Conservation (phyloP, 1,140 invertebrate species). For the Oppia nitens region DNA sequence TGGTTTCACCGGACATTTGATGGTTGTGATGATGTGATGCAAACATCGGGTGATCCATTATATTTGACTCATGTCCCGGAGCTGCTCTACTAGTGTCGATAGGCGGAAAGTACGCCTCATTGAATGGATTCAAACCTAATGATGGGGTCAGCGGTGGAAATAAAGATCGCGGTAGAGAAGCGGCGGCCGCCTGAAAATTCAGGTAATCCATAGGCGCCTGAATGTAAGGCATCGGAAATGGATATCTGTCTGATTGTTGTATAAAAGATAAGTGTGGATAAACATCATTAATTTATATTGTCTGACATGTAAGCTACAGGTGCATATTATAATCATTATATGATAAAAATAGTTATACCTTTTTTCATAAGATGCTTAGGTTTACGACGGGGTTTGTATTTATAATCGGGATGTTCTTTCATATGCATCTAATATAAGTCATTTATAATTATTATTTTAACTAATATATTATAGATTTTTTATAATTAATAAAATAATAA, state of each 20-base stretch:
- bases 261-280: neutral
- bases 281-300: neutral
- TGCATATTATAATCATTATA: too few relatives aligned
- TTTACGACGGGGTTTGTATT: conserved; percentile 68
- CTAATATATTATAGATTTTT: too few relatives aligned
- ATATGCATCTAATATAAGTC: conserved; percentile 43
- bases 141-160: neutral
- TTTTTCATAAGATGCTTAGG: conserved; percentile 67
- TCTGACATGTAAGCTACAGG: neutral
- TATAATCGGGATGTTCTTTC: conserved; percentile 80
- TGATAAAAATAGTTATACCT: conserved; percentile 38
- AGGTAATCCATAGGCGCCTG: conserved; percentile 52
- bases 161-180: neutral
- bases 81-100: neutral
- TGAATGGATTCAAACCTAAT: neutral
- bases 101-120: neutral
- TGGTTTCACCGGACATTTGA: neutral
- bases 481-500: too few relatives aligned
- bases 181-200: conserved; percentile 9
- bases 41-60: neutral
- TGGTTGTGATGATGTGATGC: neutral
- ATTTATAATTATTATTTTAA: neutral
- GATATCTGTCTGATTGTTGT: neutral
- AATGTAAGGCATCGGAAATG: neutral
- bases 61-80: neutral